Evolutionary conservation across 2,113 vertebrate species (phyloP), one percentile per base, ranked within the genome.

Genomic region (Engystomops pustulosus): DNA sequence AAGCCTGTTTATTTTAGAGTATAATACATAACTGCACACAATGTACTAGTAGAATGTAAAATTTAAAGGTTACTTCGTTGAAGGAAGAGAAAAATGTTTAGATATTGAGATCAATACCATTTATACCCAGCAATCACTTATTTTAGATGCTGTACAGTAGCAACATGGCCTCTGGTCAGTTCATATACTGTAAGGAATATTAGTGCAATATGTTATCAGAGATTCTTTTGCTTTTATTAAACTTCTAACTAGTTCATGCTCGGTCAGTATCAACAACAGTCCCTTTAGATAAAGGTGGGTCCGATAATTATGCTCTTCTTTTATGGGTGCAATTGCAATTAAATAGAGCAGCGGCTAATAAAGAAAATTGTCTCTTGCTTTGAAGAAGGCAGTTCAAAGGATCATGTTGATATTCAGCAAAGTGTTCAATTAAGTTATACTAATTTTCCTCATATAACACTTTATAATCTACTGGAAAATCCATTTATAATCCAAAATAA

Each of bases 341-440:
- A 34, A 36, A 58, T 30, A 34, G 25, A 9, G 32, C 30, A 36
- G 32, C 20, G 9, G 17, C 49, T 75, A 75, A 51, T 75, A 51
- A 32, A 51, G 71, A 49, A 75, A 75, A 75, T 51, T 74, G 70
- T 25, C 6, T 74, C 25, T 30, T 49, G 44, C 41, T 74, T 74
- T 74, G 41, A 74, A 47, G 25, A 49, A 23, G 27, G 30, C 12
- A 74, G 44, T 74, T 74, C 70, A 74, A 74, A 47, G 70, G 70
- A 47, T 47, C 23, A 74, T 74, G 44, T 74, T 74, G 23, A 23
- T 47, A 74, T 49, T 47, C 70, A 74, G 70, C 17, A 92, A 92
- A 90, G 86, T 86, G 87, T 89, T 89, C 91, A 91, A 90, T 93
- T 93, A 91, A 87, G 76, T 84, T 25, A 84, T 87, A 74, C 27